Evolutionary conservation across 2,113 vertebrate genomes (phyloP), one percentile per base, ranked within the genome.

Genomic region (Paedocypris sp.): DNA sequence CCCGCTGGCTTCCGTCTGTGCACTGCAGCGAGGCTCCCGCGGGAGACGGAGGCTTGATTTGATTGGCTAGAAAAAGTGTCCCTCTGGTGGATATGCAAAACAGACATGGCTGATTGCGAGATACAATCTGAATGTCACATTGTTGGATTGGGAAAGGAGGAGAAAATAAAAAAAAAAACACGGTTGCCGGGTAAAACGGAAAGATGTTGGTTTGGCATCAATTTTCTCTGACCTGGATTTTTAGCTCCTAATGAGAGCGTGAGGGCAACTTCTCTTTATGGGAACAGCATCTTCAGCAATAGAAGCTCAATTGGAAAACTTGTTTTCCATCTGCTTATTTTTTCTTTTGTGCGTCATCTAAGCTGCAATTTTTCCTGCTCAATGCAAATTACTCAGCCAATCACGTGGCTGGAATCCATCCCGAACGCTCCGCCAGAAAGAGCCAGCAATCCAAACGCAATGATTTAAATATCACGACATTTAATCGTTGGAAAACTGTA

Each of bases 141-240:
- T 48, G 39, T 15, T 2, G 8, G 12, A 9, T n/a, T n/a, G n/a
- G n/a, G n/a, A n/a, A n/a, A n/a, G n/a, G n/a, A n/a, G n/a, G n/a
- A n/a, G n/a, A n/a, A n/a, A n/a, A n/a, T 49, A 41, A 53, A 56
- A 57, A 46, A 56, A 59, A 49, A 12, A 4, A 4, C 38, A 25
- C 11, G 28, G 29, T 42, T 50, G 61, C 33, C 11, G 15, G 22
- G 15, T 54, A 35, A 54, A 41, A 54, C 42, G 46, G 51, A 56
- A 54, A 57, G 51, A 18, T 41, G 57, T 18, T 61, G 46, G 60
- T 65, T 39, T 35, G 48, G 45, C 25, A 52, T 43, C 22, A 60
- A 25, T 56, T 66, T 61, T 43, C 46, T 69, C 46, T 51, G 60
- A 68, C 51, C 60, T 49, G 31, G 20, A 57, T 51, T 58, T 31